Conservation (phyloP, 2,797 vertebrate genomes). For the Brachyrhaphis roseni region DNA sequence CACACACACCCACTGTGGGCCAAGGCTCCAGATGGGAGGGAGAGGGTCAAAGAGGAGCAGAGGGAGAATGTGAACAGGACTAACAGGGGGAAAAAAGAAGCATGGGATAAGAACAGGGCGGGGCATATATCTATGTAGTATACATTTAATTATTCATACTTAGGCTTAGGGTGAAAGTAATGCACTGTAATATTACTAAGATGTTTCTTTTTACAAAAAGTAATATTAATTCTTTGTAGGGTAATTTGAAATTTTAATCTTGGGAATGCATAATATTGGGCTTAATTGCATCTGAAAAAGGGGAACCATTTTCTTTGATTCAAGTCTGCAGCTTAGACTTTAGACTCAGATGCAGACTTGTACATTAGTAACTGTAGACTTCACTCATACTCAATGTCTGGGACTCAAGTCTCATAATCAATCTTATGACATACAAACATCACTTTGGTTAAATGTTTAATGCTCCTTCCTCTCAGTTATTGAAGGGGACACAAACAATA, state of each 20-base stretch:
- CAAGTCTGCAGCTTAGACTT: not conserved
- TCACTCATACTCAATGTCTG: too few species aligned
- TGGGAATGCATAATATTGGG: too few species aligned
- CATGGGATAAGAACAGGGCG: slow-evolving; percentile 8
- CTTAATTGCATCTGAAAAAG: not conserved
- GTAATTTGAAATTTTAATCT: not conserved
- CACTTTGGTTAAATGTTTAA: too few species aligned
- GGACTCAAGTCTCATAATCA: too few species aligned
- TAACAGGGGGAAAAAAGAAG: not conserved
- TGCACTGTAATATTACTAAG: not conserved
- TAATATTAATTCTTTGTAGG: not conserved
- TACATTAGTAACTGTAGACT: too few species aligned
- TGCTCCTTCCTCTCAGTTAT: not conserved
- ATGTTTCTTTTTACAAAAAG: not conserved
- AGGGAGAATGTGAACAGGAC: slow-evolving; percentile 5
- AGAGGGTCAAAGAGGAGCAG: slow-evolving; percentile 25
- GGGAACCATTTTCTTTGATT: not conserved
- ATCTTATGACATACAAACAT: too few species aligned
- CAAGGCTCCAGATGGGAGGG: slow-evolving; percentile 40
- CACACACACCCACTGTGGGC: slow-evolving; percentile 48
- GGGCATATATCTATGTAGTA: not conserved
- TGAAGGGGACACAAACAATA: not conserved
- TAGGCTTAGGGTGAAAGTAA: not conserved
- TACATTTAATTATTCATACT: not conserved
- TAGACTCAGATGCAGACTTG: too few species aligned